phyloP scores from a whole-genome alignment of 2,797 vertebrate species.

The Chlorospingus semifuscus region DNA sequence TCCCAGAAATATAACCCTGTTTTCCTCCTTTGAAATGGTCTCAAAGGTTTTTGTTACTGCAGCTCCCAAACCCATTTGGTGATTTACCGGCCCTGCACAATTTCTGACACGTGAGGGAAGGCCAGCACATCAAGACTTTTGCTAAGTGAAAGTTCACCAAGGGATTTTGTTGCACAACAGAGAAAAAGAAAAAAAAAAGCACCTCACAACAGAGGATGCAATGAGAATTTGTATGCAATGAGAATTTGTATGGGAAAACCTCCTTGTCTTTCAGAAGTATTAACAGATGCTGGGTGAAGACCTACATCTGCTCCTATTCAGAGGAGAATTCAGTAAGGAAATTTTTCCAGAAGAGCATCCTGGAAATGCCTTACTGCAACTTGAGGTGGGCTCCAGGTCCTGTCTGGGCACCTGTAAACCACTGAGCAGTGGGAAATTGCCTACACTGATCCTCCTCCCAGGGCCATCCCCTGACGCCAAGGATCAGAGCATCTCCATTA shows the following conservation, averaged over 20 bases:
- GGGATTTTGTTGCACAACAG: neutral
- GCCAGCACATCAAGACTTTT: neutral
- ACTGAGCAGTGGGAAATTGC: neutral
- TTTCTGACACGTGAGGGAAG: neutral
- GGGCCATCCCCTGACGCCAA: neutral
- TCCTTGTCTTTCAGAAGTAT: neutral
- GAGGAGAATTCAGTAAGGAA: neutral
- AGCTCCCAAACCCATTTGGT: neutral
- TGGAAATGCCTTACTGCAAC: neutral
- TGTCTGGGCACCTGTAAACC: neutral
- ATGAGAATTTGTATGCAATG: neutral
- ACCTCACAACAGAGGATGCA: rapidly evolving
- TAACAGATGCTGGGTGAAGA: neutral
- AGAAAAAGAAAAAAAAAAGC: neutral
- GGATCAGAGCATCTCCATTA: neutral
- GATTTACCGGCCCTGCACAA: neutral
- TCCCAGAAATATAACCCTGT: neutral
- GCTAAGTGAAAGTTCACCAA: neutral
- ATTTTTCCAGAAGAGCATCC: neutral
- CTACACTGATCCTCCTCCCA: neutral
- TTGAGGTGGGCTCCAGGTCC: neutral
- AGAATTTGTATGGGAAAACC: neutral
- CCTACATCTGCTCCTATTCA: neutral
- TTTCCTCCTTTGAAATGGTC: neutral
- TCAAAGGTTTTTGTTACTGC: neutral